phyloP scores from a whole-genome alignment of 2,113 vertebrate species.

The Triplophysa dalaica region DNA sequence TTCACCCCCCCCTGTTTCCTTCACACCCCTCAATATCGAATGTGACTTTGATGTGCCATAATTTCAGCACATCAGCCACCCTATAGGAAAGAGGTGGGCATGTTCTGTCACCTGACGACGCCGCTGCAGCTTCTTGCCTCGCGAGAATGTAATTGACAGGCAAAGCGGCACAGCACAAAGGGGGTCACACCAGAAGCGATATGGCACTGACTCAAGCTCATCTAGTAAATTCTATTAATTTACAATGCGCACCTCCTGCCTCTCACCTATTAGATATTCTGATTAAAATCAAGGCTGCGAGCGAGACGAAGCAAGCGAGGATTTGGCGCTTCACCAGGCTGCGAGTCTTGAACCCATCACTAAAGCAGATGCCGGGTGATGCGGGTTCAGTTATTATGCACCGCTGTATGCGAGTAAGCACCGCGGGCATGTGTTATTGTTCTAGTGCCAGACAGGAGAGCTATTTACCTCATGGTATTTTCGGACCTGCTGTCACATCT shows the following conservation, averaged over 20 bases:
- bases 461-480: slow-evolving; percentile 28
- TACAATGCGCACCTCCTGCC: slow-evolving; percentile 49
- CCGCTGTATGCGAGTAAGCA: slow-evolving; percentile 27
- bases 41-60: slow-evolving; percentile 38
- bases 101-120: slow-evolving; percentile 42
- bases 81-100: slow-evolving; percentile 14
- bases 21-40: slow-evolving; percentile 1
- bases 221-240: slow-evolving; percentile 50
- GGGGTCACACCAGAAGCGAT: slow-evolving; percentile 22
- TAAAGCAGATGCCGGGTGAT: slow-evolving; percentile 16
- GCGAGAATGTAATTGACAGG: slow-evolving; percentile 44
- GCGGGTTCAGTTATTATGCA: slow-evolving; percentile 28
- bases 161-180: slow-evolving; percentile 18
- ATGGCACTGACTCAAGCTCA: slow-evolving; percentile 43
- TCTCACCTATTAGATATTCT: slow-evolving; percentile 46
- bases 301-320: slow-evolving; percentile 6
- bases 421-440: slow-evolving; percentile 25
- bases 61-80: slow-evolving; percentile 21
- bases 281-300: slow-evolving; percentile 50
- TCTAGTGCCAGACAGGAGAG: slow-evolving; percentile 11
- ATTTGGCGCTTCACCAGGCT: slow-evolving; percentile 33
- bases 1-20: background rate
- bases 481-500: slow-evolving; percentile 1
- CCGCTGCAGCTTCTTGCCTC: slow-evolving; percentile 28
- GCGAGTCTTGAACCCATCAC: slow-evolving; percentile 14